Evolutionary conservation across 2,113 vertebrate species (phyloP).

Genomic region (Camelus bactrianus): DNA sequence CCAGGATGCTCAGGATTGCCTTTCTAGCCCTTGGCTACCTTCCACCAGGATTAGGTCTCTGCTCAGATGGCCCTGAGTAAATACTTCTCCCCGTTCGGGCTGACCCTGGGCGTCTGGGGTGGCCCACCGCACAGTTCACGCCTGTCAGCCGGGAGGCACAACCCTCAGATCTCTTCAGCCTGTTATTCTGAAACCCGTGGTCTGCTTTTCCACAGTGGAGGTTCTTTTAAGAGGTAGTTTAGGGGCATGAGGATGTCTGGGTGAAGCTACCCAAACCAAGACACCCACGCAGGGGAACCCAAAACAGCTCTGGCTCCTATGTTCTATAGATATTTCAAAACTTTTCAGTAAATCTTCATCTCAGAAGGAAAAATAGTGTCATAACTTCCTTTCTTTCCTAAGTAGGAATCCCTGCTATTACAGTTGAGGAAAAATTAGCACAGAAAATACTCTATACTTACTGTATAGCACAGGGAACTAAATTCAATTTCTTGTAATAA

Average conservation of each 20-base stretch:
- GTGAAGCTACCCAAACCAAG: background rate
- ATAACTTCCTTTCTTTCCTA: background rate
- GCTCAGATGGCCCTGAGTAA: background rate
- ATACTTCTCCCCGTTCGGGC: background rate
- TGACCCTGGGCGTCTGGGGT: background rate
- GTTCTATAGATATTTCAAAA: background rate
- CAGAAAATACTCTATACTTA: background rate
- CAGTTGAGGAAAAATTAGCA: background rate
- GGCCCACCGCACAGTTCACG: background rate
- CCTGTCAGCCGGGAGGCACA: slow-evolving; percentile 8
- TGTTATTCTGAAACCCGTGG: slow-evolving; percentile 40
- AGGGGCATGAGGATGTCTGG: background rate
- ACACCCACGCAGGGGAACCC: background rate
- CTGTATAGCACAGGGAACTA: too few species aligned
- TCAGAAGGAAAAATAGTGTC: background rate
- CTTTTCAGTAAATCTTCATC: background rate
- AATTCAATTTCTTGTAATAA: too few species aligned
- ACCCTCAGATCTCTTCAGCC: slow-evolving; percentile 34
- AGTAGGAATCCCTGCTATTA: background rate
- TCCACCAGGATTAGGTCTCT: slow-evolving; percentile 15
- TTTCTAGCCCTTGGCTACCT: background rate
- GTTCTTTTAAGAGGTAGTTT: background rate
- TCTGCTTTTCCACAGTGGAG: background rate
- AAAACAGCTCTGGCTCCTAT: background rate
- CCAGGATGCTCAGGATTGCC: background rate